Percentiles rank a stretch among this genome's conserved stretches.
phyloP scores from a whole-genome alignment of 92 coral and sea anemone genomes.

The Scolanthus callimorphus region DNA sequence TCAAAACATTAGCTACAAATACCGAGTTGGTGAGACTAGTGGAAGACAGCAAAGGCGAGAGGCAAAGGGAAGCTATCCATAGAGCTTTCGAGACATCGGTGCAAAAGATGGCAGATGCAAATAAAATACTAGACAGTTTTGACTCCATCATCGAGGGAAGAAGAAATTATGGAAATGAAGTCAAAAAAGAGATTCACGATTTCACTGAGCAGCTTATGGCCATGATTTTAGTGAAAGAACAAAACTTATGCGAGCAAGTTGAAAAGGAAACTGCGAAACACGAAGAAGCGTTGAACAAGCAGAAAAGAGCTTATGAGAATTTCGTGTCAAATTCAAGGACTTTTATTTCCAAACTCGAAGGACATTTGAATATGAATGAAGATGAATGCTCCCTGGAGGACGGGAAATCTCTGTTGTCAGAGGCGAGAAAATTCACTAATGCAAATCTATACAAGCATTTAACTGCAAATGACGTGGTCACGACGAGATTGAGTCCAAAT shows the following conservation, averaged over 20 bases:
- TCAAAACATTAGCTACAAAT: constrained; percentile 28
- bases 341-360: constrained; percentile 25
- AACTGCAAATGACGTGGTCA: constrained; percentile 33
- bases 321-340: constrained; percentile 16
- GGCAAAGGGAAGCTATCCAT: constrained; percentile 40
- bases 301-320: neutral
- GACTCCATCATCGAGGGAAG: constrained; percentile 44
- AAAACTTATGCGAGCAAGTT: constrained; percentile 33
- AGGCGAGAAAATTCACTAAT: constrained; percentile 40
- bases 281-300: constrained; percentile 13
- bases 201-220: constrained; percentile 55
- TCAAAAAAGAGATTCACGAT: constrained; percentile 55
- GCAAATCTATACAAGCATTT: constrained; percentile 53
- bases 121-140: constrained; percentile 57
- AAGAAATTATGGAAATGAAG: constrained; percentile 32
- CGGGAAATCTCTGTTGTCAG: constrained; percentile 35
- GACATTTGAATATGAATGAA: constrained; percentile 15
- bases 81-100: constrained; percentile 56
- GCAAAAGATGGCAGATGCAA: constrained; percentile 48
- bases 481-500: constrained; percentile 57
- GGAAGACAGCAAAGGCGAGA: constrained; percentile 24
- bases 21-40: constrained; percentile 22
- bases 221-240: constrained; percentile 43
- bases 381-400: constrained; percentile 12
- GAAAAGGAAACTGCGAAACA: constrained; percentile 56